Base-by-base conservation (phyloP, 1,140 invertebrate genomes). In the Armadillidium nasatum region DNA sequence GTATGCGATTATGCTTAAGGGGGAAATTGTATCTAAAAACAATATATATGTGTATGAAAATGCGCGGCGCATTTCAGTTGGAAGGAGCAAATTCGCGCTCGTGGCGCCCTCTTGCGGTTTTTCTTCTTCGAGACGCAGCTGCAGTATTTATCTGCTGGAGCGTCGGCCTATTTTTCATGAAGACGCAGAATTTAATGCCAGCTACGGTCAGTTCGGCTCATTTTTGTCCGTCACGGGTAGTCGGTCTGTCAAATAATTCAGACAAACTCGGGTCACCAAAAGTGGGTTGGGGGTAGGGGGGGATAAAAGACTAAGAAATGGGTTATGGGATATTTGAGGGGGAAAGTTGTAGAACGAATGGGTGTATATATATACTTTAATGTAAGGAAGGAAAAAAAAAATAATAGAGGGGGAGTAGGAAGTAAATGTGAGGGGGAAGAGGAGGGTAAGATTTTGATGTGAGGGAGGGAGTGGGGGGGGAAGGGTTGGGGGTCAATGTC, bases 191-290 rank as follows among this genome's bases (percentile, higher is more conserved):
- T 60, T 60, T 60, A 60, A 60, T 60, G 50, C 50, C 50, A 60
- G 19, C 11, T 19, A 60, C 50, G 50, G 50, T 60, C 50, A 60
- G 50, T 60, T 60, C 50, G 50, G 50, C 50, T 60, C 50, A 60
- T 60, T 60, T 60, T 60, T 60, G 50, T 60, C 50, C 50, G 50
- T 60, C 50, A 60, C 50, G 50, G 50, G 50, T 7, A 60, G 50
- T 60, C 50, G 50, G 50, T 60, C 50, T 60, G 50, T 60, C 50
- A 60, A 15, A 60, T 60, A 60, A 60, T 60, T 60, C 50, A 60
- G 50, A 19, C 50, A 60, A 60, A 60, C 50, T 60, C 50, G 50
- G 50, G 50, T 60, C 50, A 60, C 11, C 50, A 19, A 60, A 60
- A 60, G 50, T 60, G 50, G 50, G 50, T 60, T 60, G 19, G 19